Base-by-base conservation (phyloP, 2,797 vertebrate genomes). In the Paguma larvata region DNA sequence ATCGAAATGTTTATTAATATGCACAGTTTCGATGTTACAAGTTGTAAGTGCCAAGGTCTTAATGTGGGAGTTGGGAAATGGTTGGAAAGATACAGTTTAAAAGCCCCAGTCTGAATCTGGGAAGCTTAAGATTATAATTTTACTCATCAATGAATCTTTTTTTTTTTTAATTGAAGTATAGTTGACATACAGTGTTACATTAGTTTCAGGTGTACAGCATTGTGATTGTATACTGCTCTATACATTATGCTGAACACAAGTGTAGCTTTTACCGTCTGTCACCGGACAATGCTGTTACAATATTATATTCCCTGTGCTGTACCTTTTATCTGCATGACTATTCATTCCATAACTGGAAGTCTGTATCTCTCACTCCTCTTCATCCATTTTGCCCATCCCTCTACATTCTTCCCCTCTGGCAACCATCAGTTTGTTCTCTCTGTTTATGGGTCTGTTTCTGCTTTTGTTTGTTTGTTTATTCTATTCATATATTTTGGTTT, bases 1-100 rank as follows among this genome's bases (percentile, higher is more conserved):
- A 92, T 83, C n/a, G 23, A 94, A 94, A 82, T 85, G 86, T 56
- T 95, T 94, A 34, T 94, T 96, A 73, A 44, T 77, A 44, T 68
- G 53, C 73, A 80, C 38, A 79, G 27, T 86, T 94, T 63, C 93
- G 51, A 32, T 89, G 48, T 62, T 92, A 85, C 13, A 94, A 89
- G 46, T 53, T 95, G 12, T 68, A 90, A 90, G n/a, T 88, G 44
- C 34, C 88, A 44, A 53, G 84, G 34, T 77, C 44, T 94, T 94
- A 79, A 70, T 70, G 48, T 89, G 34, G n/a, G 19, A 79, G 41
- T 84, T 87, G 70, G 94, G 65, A 94, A 94, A 59, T 97, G 62
- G 12, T 91, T 91, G 41, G 34, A 88, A 96, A 96, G 25, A 70
- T 82, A 46, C 5, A 51, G 19, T 85, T 94, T 86, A 44, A 94